These are phyloP conservation scores for Mesocentrotus franciscanus DNA, from an alignment of 53 echinoderm and acorn worm species.

Conservation along the genomic window DNA sequence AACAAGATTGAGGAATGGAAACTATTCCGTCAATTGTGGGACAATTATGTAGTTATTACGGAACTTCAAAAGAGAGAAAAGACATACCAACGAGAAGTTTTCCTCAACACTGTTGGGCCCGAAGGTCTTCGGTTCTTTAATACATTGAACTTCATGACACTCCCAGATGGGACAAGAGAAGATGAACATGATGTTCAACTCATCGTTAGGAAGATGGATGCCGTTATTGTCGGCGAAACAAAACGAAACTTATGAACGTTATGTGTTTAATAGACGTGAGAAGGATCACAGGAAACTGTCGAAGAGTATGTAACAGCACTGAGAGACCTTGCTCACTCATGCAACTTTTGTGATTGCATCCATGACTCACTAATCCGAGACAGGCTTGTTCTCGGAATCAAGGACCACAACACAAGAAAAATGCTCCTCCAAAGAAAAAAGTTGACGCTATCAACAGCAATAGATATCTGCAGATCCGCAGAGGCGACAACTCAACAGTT, in stretches of 20 bases:
- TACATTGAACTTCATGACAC: background rate
- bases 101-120: background rate
- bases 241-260: background rate
- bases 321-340: too few species aligned
- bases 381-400: too few species aligned
- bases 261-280: background rate
- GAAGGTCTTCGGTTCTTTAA: background rate
- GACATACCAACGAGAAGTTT: constrained; percentile 9
- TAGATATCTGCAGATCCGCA: too few species aligned
- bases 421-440: too few species aligned
- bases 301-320: too few species aligned
- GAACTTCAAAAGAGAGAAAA: background rate
- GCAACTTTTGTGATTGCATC: too few species aligned
- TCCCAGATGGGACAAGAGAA: background rate
- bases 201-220: background rate
- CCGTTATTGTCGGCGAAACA: background rate
- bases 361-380: too few species aligned
- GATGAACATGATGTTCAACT: background rate
- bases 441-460: too few species aligned
- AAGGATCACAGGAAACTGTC: background rate
- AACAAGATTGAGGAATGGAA: too few species aligned
- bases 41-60: background rate
- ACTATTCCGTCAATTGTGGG: too few species aligned
- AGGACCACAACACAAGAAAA: too few species aligned
- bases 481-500: too few species aligned